Evolutionary conservation across 2,113 vertebrate species (phyloP).

Genomic region (Elephantulus edwardii): DNA sequence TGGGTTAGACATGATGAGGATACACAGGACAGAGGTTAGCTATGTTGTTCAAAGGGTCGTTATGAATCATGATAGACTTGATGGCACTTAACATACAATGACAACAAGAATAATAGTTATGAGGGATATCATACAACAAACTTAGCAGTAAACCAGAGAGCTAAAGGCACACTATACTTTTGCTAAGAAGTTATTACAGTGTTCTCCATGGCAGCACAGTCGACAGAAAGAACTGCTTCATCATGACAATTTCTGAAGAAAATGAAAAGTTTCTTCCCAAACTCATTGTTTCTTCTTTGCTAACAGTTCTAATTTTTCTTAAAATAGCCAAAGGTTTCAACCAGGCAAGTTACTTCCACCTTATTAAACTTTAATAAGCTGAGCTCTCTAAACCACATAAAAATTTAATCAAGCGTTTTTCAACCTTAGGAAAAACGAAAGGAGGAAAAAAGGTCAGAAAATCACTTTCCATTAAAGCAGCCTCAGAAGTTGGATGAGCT

Average conservation of each 20-base stretch:
- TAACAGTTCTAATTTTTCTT: conserved; percentile 70
- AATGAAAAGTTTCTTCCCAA: neutral
- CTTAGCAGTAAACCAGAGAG: neutral
- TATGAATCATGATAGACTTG: too few relatives aligned
- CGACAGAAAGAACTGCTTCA: neutral
- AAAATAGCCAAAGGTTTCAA: conserved; percentile 79
- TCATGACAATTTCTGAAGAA: neutral
- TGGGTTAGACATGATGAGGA: too few relatives aligned
- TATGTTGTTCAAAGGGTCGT: too few relatives aligned
- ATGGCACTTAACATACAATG: too few relatives aligned
- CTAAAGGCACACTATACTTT: neutral
- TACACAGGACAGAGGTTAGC: too few relatives aligned
- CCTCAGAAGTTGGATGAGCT: conserved; percentile 65
- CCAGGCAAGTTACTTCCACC: conserved; percentile 76
- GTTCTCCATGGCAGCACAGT: neutral
- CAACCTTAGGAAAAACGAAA: conserved; percentile 85
- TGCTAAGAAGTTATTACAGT: neutral
- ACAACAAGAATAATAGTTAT: too few relatives aligned
- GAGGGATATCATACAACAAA: neutral
- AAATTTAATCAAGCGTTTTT: conserved; percentile 86
- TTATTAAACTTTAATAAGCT: conserved; percentile 88
- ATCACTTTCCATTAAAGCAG: conserved; percentile 61
- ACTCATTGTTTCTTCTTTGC: conserved; percentile 58
- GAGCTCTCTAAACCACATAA: conserved; percentile 88
- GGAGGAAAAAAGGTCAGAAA: conserved; percentile 82